Base-by-base conservation (phyloP, 23 tunicate species). In the Halocynthia roretzi region DNA sequence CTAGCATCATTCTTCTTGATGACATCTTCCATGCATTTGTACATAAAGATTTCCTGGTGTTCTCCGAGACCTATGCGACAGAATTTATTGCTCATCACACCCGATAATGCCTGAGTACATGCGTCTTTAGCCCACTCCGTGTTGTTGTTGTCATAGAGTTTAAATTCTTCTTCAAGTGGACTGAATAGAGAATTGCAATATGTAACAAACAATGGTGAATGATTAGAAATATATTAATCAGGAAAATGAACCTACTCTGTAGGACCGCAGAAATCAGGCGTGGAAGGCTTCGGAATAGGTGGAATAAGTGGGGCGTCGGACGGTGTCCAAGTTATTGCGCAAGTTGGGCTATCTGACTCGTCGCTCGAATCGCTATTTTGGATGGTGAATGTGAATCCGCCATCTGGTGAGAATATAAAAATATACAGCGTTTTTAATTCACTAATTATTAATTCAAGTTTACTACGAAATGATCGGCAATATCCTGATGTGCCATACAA, bases 301-400 rank as follows among this genome's bases (percentile, higher is more conserved):
- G 72, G 58, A 54, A 80, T 70, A 50, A 80, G 75, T 0, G 83
- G 83, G 56, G 74, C 71, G 74, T 80, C 75, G 51, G 83, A 80
- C 21, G 83, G 83, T 10, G 83, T 80, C 83, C 83, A 80, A 22
- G 48, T 23, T 6, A 67, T 52, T 0, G 61, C 72, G 6, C 49
- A 44, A 18, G 71, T 40, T 11, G 53, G 60, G 44, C 44, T 4
- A 0, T 31, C 44, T 31, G 44, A 31, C 2, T 31, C 44, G 44
- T 31, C 44, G 44, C 44, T 31, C 4, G 44, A 31, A 31, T 31
- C 44, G 44, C 44, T 31, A 31, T 31, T 31, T 31, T 31, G 44
- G 44, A 31, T 31, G 44, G 44, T 31, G 44, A 31, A 31, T 31
- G 44, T 31, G 44, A 31, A 31, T 31, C 44, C 44, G 2, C 4